Evolutionary conservation across 92 coral and sea anemone genomes (phyloP), one percentile per base, ranked within the genome.

Genomic region (Pocillopora meandrina): DNA sequence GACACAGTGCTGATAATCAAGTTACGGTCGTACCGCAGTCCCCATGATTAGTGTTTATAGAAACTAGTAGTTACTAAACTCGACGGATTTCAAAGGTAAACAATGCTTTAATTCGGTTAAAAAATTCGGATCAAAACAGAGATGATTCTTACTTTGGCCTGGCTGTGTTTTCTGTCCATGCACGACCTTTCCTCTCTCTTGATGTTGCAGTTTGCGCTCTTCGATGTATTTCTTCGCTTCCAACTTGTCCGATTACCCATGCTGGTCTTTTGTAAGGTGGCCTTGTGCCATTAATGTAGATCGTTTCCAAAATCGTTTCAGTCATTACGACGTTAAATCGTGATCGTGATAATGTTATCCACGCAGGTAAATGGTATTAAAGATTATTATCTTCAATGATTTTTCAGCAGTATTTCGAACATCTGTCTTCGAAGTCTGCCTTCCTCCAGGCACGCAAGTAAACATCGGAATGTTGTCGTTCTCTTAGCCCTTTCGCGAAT

Each of bases 241-340:
- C 93, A 15, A 89, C 95, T 23, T 91, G 88, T 12, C 97, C 97
- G 79, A 87, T 80, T 1, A 89, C 82, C 97, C 97, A 93, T 3
- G 95, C 95, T 23, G 97, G 87, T 77, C 80, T 89, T 88, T 89
- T 93, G 88, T 86, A 93, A 2, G 97, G 95, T 17, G 97, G 97
- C 23, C 97, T 86, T 1, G 90, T 85, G 12, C 97, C 97, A 65
- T 77, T 90, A 20, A 93, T 87, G 70, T 87, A 78, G 65, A 93
- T 89, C 2, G 92, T 87, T 82, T 93, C 97, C 64, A 91, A 62
- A 17, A 61, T 82, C 1, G 95, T 42, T 74, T 93, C 97, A 84
- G 90, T 89, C 97, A 93, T 93, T 10, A 34, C 59, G 77, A 17
- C 10, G 62, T 47, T 79, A 21, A 69, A 52, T 21, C 16, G 74